Conservation (phyloP, 1,140 invertebrate genomes). For the Oryzaephilus surinamensis region DNA sequence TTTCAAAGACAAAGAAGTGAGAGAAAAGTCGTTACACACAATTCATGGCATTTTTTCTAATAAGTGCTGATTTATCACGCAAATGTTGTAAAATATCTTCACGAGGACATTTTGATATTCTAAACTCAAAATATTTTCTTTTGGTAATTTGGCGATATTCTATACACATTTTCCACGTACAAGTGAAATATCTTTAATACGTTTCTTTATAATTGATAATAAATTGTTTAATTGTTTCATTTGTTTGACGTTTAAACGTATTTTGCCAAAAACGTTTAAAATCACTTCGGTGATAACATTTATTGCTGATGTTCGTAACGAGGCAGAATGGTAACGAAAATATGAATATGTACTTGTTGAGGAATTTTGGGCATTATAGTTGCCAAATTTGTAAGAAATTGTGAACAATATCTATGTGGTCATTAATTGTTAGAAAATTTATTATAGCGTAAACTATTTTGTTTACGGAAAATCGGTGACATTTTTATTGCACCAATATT, state of each 20-base stretch:
- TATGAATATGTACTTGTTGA: constrained; percentile 25
- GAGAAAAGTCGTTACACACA: constrained; percentile 27
- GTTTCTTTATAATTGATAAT: constrained; percentile 49
- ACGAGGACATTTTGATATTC: constrained; percentile 45
- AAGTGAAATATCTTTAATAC: constrained; percentile 57
- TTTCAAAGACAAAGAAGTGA: constrained; percentile 19
- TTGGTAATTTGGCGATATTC: constrained; percentile 49
- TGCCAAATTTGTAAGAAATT: constrained; percentile 54
- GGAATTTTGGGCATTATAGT: constrained; percentile 41
- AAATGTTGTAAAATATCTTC: constrained; percentile 44
- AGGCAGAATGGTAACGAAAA: constrained; percentile 45
- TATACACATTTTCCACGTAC: constrained; percentile 57
- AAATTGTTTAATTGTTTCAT: constrained; percentile 44
- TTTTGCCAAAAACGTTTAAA: constrained; percentile 44
- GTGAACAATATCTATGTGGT: too few species aligned
- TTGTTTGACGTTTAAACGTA: constrained; percentile 45
- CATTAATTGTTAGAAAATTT: too few species aligned
- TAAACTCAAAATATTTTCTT: constrained; percentile 50
- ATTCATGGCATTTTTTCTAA: constrained; percentile 49
- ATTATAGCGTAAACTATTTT: too few species aligned
- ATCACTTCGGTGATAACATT: constrained; percentile 55
- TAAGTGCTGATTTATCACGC: constrained; percentile 52
- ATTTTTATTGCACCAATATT: too few species aligned
- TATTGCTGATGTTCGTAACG: constrained; percentile 57
- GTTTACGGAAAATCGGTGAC: too few species aligned